Conservation (phyloP, 2,113 vertebrate species). For the Caloenas nicobarica region DNA sequence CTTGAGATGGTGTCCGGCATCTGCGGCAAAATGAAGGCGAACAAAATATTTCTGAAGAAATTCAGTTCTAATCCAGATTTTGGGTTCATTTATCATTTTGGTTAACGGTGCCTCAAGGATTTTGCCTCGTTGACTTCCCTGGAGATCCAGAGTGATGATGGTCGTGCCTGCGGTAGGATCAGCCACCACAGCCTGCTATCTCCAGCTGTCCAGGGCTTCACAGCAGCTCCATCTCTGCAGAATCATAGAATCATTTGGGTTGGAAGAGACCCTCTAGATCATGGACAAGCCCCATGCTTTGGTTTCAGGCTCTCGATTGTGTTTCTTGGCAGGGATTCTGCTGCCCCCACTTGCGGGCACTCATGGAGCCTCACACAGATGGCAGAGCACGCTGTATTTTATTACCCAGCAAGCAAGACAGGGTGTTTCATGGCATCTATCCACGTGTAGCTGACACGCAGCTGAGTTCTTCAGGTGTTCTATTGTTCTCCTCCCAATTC, state of each 20-base stretch:
- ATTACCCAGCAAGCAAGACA: too few species aligned
- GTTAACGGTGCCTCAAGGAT: neutral
- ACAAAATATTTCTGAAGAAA: neutral
- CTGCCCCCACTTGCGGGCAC: fast-evolving
- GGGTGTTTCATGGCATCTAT: neutral
- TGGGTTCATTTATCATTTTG: fast-evolving
- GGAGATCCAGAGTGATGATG: neutral
- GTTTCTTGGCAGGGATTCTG: neutral
- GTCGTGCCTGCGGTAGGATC: neutral
- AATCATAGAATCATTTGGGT: too few species aligned
- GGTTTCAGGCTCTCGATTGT: neutral
- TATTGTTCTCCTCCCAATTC: neutral
- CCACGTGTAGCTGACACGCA: fast-evolving
- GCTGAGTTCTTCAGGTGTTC: neutral
- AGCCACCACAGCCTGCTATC: fast-evolving
- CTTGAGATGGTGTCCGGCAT: neutral
- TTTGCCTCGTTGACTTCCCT: fast-evolving
- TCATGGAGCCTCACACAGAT: fast-evolving
- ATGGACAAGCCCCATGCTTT: fast-evolving
- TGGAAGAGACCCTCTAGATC: too few species aligned
- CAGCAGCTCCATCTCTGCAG: neutral
- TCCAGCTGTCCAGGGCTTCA: fast-evolving
- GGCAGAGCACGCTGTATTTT: fast-evolving
- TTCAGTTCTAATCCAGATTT: neutral
- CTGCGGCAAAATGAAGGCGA: neutral